phyloP scores from a whole-genome alignment of 1,140 invertebrate species.

The Danaus melanippus region DNA sequence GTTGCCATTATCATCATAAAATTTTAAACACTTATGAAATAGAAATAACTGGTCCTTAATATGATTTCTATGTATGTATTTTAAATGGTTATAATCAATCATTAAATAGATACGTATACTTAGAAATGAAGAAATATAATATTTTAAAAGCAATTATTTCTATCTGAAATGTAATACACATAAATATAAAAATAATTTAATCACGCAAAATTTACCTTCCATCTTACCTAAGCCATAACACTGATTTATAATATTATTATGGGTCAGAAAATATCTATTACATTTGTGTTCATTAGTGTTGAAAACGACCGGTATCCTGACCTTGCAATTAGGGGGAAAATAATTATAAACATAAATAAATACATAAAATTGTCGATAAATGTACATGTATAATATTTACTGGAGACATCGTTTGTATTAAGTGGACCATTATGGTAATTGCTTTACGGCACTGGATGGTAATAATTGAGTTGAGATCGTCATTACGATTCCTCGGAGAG shows the following conservation, averaged over 20 bases:
- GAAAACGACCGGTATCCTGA: constrained; percentile 42
- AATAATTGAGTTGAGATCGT: constrained; percentile 53
- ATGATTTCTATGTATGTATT: too few species aligned
- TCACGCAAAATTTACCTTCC: constrained; percentile 21
- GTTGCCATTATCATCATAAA: constrained; percentile 17
- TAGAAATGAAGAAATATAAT: too few species aligned
- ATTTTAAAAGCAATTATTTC: too few species aligned
- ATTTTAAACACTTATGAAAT: constrained; percentile 8
- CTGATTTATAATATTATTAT: constrained; percentile 46
- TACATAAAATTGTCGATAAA: constrained; percentile 34
- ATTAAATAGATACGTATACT: too few species aligned
- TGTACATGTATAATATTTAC: constrained; percentile 49
- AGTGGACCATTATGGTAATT: constrained; percentile 61
- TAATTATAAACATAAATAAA: constrained; percentile 66
- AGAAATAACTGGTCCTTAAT: too few species aligned
- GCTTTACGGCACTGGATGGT: constrained; percentile 46
- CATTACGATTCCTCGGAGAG: constrained; percentile 41
- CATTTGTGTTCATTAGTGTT: constrained; percentile 64
- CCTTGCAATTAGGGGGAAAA: constrained; percentile 55
- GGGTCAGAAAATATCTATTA: constrained; percentile 66
- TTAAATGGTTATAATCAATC: too few species aligned
- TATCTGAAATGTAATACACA: too few species aligned
- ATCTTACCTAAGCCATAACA: constrained; percentile 11
- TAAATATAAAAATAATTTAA: too few species aligned
- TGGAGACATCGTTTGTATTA: constrained; percentile 48